Evolutionary conservation across 1,140 invertebrate genomes (phyloP).

Genomic region (Bombus confusus): DNA sequence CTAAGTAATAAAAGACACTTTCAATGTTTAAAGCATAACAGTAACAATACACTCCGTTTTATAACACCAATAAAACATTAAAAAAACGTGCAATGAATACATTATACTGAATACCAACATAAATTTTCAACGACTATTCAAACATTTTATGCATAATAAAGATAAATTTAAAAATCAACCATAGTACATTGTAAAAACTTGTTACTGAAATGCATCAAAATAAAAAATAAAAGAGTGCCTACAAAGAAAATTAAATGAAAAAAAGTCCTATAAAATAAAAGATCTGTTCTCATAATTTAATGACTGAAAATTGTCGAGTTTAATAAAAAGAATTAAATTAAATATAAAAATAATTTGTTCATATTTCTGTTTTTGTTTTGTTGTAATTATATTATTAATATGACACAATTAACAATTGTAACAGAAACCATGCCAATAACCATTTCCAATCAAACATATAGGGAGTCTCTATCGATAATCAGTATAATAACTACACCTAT

Average conservation of each 20-base stretch:
- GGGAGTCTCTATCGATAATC: background rate
- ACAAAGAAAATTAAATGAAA: background rate
- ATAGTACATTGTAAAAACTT: background rate
- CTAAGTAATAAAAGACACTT: slow-evolving; percentile 6
- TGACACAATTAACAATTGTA: background rate
- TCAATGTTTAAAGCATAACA: slow-evolving; percentile 25
- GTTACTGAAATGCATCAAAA: background rate
- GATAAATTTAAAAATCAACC: background rate
- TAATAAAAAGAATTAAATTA: background rate
- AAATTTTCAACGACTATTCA: background rate
- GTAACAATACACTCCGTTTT: slow-evolving; percentile 7
- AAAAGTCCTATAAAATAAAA: background rate
- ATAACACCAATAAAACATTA: slow-evolving; percentile 4
- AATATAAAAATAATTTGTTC: background rate
- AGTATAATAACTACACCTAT: background rate
- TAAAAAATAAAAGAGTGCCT: background rate
- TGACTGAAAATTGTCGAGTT: background rate
- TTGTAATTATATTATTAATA: background rate
- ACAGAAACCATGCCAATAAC: slow-evolving; percentile 14
- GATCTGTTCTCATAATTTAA: background rate
- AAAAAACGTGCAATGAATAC: slow-evolving; percentile 31
- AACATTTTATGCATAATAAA: background rate
- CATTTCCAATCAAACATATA: background rate
- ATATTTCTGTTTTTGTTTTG: background rate
- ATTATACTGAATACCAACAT: background rate